phyloP scores from a whole-genome alignment of 1,140 invertebrate genomes.

The Brachionus koreanus region DNA sequence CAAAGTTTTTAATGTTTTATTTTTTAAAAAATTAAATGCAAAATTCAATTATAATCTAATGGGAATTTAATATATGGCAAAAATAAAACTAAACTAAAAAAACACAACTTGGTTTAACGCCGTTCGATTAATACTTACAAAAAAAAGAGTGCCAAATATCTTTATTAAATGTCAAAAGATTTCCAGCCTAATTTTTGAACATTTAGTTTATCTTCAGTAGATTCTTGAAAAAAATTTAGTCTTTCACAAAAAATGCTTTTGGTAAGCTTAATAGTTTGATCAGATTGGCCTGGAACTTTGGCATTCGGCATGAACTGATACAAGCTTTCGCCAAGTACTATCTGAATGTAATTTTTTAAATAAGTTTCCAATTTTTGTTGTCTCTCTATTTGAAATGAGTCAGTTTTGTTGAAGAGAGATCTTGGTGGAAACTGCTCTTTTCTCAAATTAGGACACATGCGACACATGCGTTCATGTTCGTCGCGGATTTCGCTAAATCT shows the following conservation, averaged over 20 bases:
- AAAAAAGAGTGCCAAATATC: neutral
- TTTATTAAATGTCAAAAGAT: slow-evolving; percentile 13
- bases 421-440: slow-evolving; percentile 32
- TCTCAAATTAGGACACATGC: neutral
- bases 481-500: slow-evolving; percentile 39
- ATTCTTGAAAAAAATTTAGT: slow-evolving; percentile 30
- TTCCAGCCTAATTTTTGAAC: slow-evolving; percentile 44
- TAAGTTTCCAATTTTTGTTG: slow-evolving; percentile 39
- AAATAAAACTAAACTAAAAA: no score
- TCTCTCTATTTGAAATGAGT: slow-evolving; percentile 38
- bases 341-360: slow-evolving; percentile 40
- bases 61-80: no score
- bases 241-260: slow-evolving; percentile 15
- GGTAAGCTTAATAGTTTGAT: neutral
- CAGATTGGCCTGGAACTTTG: neutral
- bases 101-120: no score
- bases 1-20: no score
- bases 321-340: slow-evolving; percentile 13
- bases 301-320: slow-evolving; percentile 9
- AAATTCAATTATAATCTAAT: no score
- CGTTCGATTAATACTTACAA: neutral
- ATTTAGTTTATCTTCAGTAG: slow-evolving; percentile 39
- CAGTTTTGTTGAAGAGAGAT: slow-evolving; percentile 40
- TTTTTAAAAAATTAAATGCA: no score
- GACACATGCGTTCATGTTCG: slow-evolving; percentile 26